A percentile compares a stretch with the other conserved stretches of the same genome.
These are phyloP conservation scores for Corvus moneduloides DNA, from an alignment of 2,113 vertebrate genomes.

Conservation along the genomic window DNA sequence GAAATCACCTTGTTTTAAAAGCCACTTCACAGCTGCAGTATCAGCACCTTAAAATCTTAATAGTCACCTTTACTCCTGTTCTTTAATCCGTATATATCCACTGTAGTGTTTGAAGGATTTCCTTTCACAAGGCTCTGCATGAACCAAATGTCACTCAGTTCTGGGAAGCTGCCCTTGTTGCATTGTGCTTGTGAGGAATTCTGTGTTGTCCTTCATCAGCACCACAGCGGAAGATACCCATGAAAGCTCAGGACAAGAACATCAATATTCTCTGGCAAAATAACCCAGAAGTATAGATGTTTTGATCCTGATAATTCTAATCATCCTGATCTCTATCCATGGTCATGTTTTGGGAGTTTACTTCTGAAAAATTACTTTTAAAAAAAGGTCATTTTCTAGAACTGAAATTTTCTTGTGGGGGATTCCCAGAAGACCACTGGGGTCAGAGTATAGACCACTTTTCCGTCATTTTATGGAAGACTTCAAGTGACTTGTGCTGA, in stretches of 20 bases:
- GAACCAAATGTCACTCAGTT: background rate
- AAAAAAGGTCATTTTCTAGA: background rate
- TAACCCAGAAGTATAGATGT: background rate
- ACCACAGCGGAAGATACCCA: background rate
- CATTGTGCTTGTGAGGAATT: background rate
- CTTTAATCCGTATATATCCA: background rate
- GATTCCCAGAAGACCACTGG: background rate
- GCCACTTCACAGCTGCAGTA: background rate
- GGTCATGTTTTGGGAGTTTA: background rate
- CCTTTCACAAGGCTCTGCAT: background rate
- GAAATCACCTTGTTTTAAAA: background rate
- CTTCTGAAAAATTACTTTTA: background rate
- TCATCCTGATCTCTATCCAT: background rate
- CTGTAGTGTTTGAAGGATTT: background rate
- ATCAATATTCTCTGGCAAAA: background rate
- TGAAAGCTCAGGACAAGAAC: background rate
- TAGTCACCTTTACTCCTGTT: background rate
- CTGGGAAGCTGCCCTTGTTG: background rate
- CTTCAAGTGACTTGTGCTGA: background rate
- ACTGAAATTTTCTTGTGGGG: background rate
- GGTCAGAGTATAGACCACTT: background rate
- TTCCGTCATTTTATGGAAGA: background rate
- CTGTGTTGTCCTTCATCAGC: background rate
- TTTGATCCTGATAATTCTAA: background rate
- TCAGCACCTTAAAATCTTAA: background rate